phyloP scores from a whole-genome alignment of 2,113 vertebrate species.

The Circaetus gallicus region DNA sequence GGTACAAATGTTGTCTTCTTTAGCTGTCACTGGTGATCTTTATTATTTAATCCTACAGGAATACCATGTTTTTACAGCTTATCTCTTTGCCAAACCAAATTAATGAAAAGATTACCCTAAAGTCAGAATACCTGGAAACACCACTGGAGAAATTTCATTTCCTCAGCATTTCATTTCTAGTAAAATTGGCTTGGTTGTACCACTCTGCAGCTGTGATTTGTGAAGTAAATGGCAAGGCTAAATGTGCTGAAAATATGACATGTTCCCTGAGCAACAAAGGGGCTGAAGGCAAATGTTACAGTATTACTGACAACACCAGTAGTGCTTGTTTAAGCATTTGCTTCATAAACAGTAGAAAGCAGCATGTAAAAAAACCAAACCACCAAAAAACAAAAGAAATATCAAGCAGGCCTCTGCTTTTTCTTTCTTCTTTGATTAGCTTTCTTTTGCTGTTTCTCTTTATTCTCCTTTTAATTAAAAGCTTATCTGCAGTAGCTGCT shows the following conservation, averaged over 20 bases:
- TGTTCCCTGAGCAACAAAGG: slow-evolving; percentile 69
- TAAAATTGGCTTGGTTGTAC: slow-evolving; percentile 53
- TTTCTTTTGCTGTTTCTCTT: slow-evolving; percentile 7
- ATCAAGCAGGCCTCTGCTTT: background rate
- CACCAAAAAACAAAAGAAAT: background rate
- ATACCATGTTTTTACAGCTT: slow-evolving; percentile 7
- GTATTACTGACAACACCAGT: slow-evolving; percentile 56
- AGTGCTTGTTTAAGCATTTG: slow-evolving; percentile 63
- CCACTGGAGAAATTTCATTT: slow-evolving; percentile 28
- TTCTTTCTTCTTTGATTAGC: background rate
- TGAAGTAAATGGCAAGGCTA: slow-evolving; percentile 69
- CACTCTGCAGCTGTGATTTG: slow-evolving; percentile 62
- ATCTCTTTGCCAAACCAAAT: slow-evolving; percentile 22
- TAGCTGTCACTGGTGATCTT: slow-evolving; percentile 26
- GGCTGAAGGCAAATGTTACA: slow-evolving; percentile 72
- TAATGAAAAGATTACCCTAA: slow-evolving; percentile 22
- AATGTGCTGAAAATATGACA: slow-evolving; percentile 60
- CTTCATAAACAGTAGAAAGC: slow-evolving; percentile 55
- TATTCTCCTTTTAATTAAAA: background rate
- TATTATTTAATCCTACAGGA: slow-evolving; percentile 53
- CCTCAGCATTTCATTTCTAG: slow-evolving; percentile 45
- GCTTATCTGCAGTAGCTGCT: background rate
- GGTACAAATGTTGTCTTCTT: background rate
- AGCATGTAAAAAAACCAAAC: slow-evolving; percentile 23
- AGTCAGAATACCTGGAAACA: slow-evolving; percentile 33